A percentile compares a stretch with the other conserved stretches of the same genome.
Evolutionary conservation across 2,113 vertebrate species (phyloP).

Genomic region (Catharus bicknelli): DNA sequence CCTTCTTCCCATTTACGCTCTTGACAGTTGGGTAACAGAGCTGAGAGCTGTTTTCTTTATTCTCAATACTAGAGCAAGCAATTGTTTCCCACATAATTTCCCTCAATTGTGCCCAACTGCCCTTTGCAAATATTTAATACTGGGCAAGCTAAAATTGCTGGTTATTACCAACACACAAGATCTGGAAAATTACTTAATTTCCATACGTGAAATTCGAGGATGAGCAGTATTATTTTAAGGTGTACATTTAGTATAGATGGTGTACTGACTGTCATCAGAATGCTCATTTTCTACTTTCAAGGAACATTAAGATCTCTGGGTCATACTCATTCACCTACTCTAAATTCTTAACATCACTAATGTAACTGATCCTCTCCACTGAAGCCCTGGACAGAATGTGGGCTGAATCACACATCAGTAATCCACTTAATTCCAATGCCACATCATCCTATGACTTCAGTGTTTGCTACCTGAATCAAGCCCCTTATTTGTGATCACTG

Average conservation of each 20-base stretch:
- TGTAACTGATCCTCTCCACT: neutral
- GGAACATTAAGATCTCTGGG: neutral
- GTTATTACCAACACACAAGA: neutral
- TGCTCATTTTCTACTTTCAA: neutral
- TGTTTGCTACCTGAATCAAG: neutral
- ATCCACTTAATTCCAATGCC: neutral
- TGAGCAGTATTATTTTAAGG: constrained; percentile 1
- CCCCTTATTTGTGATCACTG: neutral
- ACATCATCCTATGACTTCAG: neutral
- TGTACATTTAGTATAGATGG: neutral
- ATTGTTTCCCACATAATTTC: constrained; percentile 8
- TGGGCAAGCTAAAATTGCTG: neutral
- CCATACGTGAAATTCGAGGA: neutral
- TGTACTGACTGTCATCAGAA: neutral
- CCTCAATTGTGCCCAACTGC: neutral
- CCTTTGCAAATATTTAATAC: constrained; percentile 18
- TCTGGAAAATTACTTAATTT: constrained; percentile 11
- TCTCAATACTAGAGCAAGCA: neutral
- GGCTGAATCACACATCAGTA: neutral
- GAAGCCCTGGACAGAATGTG: neutral
- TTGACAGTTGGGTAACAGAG: neutral
- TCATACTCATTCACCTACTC: neutral
- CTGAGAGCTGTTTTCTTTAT: neutral
- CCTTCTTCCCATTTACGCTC: neutral
- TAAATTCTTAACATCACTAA: neutral